A percentile compares a stretch with the other conserved stretches of the same genome.
Evolutionary conservation across 2,113 vertebrate species (phyloP).

Genomic region (Mola mola): DNA sequence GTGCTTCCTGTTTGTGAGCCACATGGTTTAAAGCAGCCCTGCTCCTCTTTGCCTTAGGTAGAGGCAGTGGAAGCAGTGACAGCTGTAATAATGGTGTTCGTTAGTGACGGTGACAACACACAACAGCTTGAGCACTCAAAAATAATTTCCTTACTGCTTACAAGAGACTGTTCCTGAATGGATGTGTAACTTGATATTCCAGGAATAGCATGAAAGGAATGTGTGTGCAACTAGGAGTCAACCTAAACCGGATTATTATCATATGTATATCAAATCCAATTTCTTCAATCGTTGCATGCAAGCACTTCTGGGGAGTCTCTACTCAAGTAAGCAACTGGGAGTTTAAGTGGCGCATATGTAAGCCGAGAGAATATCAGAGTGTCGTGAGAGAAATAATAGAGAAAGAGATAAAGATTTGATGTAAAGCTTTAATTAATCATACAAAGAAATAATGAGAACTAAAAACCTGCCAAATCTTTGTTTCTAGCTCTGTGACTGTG

Average conservation of each 20-base stretch:
- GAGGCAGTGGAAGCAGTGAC: constrained; percentile 3
- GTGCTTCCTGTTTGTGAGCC: constrained; percentile 44
- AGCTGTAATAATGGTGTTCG: constrained; percentile 7
- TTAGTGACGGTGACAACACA: constrained; percentile 5
- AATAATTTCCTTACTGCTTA: constrained; percentile 5
- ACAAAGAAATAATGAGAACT: constrained; percentile 22
- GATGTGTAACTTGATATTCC: constrained; percentile 11
- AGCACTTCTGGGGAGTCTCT: constrained; percentile 40
- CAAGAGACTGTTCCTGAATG: constrained; percentile 7
- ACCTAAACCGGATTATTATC: constrained; percentile 45
- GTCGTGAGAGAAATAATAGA: constrained; percentile 33
- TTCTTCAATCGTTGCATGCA: constrained; percentile 34
- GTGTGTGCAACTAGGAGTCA: constrained; percentile 12
- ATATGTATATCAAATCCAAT: constrained; percentile 49
- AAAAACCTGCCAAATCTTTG: constrained; percentile 32
- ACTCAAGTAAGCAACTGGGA: constrained; percentile 49
- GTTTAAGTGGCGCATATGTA: constrained; percentile 35
- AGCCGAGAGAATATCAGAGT: constrained; percentile 32
- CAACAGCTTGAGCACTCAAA: constrained; percentile 1
- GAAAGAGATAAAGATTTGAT: constrained; percentile 22
- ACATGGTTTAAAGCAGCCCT: constrained; percentile 1
- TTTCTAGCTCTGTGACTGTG: constrained; percentile 55
- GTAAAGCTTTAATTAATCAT: constrained; percentile 39
- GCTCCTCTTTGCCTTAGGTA: constrained; percentile 9
- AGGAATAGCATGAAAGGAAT: constrained; percentile 30